Base-by-base conservation (phyloP, 2,888 invertebrate genomes). In the Pristionchus maxplancki region DNA sequence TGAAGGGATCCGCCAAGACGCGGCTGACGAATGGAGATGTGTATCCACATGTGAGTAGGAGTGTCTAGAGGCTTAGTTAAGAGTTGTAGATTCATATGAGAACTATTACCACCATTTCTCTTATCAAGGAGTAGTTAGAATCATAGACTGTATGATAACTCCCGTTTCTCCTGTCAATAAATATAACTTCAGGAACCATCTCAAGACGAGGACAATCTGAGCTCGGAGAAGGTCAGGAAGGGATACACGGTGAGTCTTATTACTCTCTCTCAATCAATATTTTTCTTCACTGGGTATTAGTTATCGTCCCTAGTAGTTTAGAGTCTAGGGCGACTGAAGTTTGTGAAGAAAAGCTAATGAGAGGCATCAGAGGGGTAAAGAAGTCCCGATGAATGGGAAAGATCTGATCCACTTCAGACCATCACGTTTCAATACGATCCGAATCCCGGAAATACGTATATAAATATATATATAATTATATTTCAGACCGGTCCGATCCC, bases 181-280 rank as follows among this genome's bases (percentile, higher is more conserved):
- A 50, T 50, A 50, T 17, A n/a, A 50, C 20, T 50, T 6, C 67
- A 86, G 48, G 86, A 86, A 9, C 17, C 37, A 24, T 44, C 64
- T 20, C 86, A 86, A 13, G 86, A 86, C 31, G 86, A 86, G 86
- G 86, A 86, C 86, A 86, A 67, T 31, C 86, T 86, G 20, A 24
- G 31, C 4, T 34, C 40, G 9, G 86, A 86, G n/a, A 48, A 53
- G 31, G 67, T 86, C n/a, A 15, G 62, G 48, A 86, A 86, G 86
- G 86, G 86, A 86, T 86, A 48, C 31, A 40, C 44, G 44, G 86
- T 86, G 40, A 48, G 86, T 40, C n/a, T 5, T 85, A 20, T 48
- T 6, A 48, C 48, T 13, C 48, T 48, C 48, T 48, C 48, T 48
- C 2, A 17, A 1, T 67, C 67, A 17, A 13, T 31, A 11, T 5